A percentile compares a stretch with the other conserved stretches of the same genome.
These are phyloP conservation scores for Puffinus mauretanicus DNA, from an alignment of 2,113 vertebrate genomes.

Conservation along the genomic window DNA sequence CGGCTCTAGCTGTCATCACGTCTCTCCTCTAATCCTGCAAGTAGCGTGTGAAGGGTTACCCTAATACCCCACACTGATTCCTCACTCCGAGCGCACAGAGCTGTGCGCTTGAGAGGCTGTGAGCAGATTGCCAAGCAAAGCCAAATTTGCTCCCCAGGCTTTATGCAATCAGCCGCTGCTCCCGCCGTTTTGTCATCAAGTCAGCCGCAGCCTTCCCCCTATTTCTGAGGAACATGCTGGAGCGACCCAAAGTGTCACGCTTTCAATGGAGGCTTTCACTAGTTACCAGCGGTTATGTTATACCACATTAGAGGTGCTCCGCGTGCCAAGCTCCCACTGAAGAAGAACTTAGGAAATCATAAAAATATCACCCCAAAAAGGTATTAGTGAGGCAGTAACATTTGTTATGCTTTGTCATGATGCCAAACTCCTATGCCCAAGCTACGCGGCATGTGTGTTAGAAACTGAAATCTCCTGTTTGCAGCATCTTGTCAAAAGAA, in stretches of 20 bases:
- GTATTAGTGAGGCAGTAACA: background rate
- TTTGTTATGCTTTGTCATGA: background rate
- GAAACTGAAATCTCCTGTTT: background rate
- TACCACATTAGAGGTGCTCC: background rate
- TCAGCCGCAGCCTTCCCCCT: background rate
- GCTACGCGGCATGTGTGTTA: background rate
- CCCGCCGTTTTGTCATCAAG: slow-evolving; percentile 25
- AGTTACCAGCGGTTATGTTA: background rate
- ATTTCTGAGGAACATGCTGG: background rate
- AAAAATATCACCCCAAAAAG: background rate
- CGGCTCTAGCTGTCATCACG: background rate
- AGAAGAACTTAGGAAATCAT: background rate
- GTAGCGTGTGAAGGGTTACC: slow-evolving; percentile 5
- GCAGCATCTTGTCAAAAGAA: background rate
- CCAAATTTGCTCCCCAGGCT: background rate
- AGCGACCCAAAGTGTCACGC: background rate
- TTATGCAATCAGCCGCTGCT: background rate
- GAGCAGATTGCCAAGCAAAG: slow-evolving; percentile 19
- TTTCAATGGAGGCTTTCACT: background rate
- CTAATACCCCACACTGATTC: background rate
- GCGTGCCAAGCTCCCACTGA: background rate
- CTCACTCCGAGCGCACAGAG: fast-evolving
- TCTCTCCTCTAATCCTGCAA: slow-evolving; percentile 32
- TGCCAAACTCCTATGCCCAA: background rate
- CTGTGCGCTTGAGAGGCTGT: background rate